Evolutionary conservation across 2,797 vertebrate species (phyloP), one percentile per base, ranked within the genome.

Genomic region (Pelobates cultripes): DNA sequence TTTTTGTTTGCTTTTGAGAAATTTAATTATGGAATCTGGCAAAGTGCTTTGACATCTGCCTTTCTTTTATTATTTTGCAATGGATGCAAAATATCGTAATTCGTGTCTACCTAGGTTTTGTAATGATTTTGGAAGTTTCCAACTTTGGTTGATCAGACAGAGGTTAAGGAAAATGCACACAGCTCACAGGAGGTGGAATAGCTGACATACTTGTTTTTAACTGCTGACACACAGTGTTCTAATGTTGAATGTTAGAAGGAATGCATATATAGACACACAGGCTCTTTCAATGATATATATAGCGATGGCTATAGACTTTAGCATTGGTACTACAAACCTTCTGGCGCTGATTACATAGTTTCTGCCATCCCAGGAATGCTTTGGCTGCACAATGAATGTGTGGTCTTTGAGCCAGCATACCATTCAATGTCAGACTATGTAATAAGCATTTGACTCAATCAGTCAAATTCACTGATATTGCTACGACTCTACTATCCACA

Each of bases 321-420:
- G 61, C 7, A 40, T 40, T 64, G 61, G 61, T 64, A 10, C 61
- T 64, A 2, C 17, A 28, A 28, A 17, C 4, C n/a, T 64, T 64
- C 61, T 64, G 61, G 61, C n/a, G 12, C 61, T 40, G 28, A 28
- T 7, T n/a, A 4, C 28, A 10, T 64, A 10, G 61, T 64, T 64
- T 64, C 61, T 17, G n/a, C 61, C 28, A 64, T 64, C 6, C 61
- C 17, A 28, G 61, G 61, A 64, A 64, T 64, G 4, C 61, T 17
- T 64, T 64, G 61, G 61, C 61, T 64, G n/a, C 17, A 7, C 14
- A 40, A 64, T 64, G n/a, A 64, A 64, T 64, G 61, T 64, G 17
- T 28, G 61, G n/a, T 7, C n/a, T 64, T 7, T 28, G 6, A 6
- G n/a, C 61, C 61, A 64, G 28, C n/a, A 28, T 64, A 28, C 17